phyloP scores from a whole-genome alignment of 2,797 vertebrate species.

The Enteromius anoplus region DNA sequence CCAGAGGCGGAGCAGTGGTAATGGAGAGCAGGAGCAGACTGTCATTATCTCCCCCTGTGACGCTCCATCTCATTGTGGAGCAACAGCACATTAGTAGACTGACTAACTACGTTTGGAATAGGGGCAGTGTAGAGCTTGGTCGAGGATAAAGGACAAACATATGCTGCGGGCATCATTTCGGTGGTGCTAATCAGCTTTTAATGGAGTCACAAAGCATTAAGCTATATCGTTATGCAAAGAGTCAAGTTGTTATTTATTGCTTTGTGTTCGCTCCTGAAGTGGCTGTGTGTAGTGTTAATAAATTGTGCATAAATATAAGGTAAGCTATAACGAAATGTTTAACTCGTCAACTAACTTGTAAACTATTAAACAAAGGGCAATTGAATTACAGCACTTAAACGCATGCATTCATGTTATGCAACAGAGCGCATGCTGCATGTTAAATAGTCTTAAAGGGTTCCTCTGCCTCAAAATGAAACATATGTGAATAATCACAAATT shows the following conservation, averaged over 20 bases:
- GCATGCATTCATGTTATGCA: constrained; percentile 11
- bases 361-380: constrained; percentile 15
- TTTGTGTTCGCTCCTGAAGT: background rate
- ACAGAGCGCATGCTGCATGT: constrained; percentile 13
- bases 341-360: background rate
- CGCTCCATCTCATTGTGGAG: constrained; percentile 36
- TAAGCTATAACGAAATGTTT: background rate
- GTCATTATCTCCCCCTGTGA: constrained; percentile 47
- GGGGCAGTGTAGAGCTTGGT: constrained; percentile 15
- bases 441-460: background rate
- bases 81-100: constrained; percentile 47
- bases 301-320: constrained; percentile 7
- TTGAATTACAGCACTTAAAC: background rate
- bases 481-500: too few species aligned
- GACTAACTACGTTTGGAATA: constrained; percentile 42
- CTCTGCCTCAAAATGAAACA: too few species aligned
- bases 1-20: constrained; percentile 41
- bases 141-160: constrained; percentile 31
- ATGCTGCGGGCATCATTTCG: constrained; percentile 25
- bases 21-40: constrained; percentile 49
- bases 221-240: constrained; percentile 11
- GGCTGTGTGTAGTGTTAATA: background rate
- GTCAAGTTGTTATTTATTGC: background rate
- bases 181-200: constrained; percentile 44
- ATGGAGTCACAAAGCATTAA: constrained; percentile 33